phyloP scores from a whole-genome alignment of 2,113 vertebrate genomes.

The Hemibagrus wyckioides region DNA sequence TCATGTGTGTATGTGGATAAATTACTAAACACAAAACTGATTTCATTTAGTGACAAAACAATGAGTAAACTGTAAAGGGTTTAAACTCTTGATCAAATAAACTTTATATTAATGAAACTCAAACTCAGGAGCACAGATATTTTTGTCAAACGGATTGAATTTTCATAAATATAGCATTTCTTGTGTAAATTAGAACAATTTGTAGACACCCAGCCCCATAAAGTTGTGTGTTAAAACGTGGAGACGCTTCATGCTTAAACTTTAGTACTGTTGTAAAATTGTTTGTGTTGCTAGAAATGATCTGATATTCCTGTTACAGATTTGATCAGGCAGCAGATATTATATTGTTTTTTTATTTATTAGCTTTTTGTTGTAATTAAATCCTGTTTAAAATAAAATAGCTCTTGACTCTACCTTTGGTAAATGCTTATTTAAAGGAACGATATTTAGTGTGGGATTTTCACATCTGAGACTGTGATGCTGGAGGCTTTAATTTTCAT shows the following conservation, averaged over 20 bases:
- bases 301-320: background rate
- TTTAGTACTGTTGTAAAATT: background rate
- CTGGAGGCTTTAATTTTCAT: background rate
- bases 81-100: background rate
- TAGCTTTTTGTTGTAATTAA: background rate
- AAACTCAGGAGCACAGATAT: background rate
- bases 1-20: background rate
- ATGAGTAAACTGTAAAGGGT: background rate
- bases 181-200: background rate
- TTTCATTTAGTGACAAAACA: background rate
- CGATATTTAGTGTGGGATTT: background rate
- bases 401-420: background rate
- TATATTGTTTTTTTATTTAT: background rate
- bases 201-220: no score
- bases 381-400: background rate
- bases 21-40: background rate
- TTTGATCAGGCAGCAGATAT: background rate
- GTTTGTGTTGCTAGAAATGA: background rate
- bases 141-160: background rate
- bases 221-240: background rate
- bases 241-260: background rate
- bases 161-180: background rate
- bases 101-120: background rate
- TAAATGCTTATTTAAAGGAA: background rate
- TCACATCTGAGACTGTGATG: background rate